Conservation (phyloP, 1,140 invertebrate genomes). For the Dermatophagoides farinae region DNA sequence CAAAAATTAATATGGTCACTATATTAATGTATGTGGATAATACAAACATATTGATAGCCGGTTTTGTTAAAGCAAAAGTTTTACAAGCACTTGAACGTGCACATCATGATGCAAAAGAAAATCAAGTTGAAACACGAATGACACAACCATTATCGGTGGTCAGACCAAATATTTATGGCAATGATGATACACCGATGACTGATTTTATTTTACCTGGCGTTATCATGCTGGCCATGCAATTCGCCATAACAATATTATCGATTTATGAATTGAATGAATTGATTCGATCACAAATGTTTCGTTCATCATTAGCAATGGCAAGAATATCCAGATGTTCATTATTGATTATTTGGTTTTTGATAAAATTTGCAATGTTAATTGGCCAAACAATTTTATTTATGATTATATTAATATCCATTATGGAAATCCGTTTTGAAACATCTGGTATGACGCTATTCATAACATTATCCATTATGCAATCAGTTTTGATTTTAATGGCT, state of each 20-base stretch:
- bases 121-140: not conserved
- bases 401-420: not conserved
- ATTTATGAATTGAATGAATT: not conserved
- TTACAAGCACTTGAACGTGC: not conserved
- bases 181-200: not conserved
- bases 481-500: not conserved
- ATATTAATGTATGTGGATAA: constrained; percentile 5
- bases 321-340: not conserved
- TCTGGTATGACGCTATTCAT: not conserved
- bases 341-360: not conserved
- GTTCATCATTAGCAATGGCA: not conserved
- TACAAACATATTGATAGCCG: not conserved
- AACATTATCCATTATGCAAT: not conserved
- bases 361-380: not conserved
- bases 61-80: constrained; percentile 2
- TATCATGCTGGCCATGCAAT: not conserved
- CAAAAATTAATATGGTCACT: constrained; percentile 6
- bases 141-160: not conserved
- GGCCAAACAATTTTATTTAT: not conserved
- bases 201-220: constrained; percentile 1
- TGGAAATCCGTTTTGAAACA: not conserved
- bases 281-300: not conserved
- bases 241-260: not conserved
- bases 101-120: not conserved
- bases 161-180: not conserved